Evolutionary conservation across 2,113 vertebrate genomes (phyloP).

Genomic region (Daboia siamensis): DNA sequence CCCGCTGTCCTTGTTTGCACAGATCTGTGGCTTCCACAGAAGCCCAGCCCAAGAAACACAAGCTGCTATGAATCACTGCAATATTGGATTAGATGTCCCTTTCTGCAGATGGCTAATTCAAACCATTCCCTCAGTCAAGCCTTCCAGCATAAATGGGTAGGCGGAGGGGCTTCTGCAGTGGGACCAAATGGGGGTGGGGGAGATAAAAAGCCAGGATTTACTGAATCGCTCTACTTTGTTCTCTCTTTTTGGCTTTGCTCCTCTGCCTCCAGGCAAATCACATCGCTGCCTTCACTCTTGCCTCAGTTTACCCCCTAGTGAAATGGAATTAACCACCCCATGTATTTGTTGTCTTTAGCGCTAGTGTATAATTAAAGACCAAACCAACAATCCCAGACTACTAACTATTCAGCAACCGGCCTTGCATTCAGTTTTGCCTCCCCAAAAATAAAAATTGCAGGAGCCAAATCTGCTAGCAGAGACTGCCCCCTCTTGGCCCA

Average conservation of each 20-base stretch:
- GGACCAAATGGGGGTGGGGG: too few species aligned
- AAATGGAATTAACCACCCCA: neutral
- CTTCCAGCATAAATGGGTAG: neutral
- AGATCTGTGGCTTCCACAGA: conserved; percentile 20
- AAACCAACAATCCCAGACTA: neutral
- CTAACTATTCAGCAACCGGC: neutral
- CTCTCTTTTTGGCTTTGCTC: neutral
- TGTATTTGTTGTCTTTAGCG: neutral
- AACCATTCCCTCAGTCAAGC: conserved; percentile 4
- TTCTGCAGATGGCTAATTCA: conserved; percentile 21
- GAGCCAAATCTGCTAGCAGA: neutral
- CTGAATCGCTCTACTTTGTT: neutral
- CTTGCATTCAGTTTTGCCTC: neutral
- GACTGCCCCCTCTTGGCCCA: neutral
- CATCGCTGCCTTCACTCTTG: neutral
- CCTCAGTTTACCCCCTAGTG: neutral
- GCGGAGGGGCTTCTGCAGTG: neutral
- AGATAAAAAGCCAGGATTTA: neutral
- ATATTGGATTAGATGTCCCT: conserved; percentile 25
- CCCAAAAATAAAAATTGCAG: neutral
- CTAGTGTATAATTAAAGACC: neutral
- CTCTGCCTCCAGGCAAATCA: neutral
- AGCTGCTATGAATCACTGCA: conserved; percentile 23
- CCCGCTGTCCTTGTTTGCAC: neutral
- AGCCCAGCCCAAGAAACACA: conserved; percentile 12